Evolutionary conservation across 2,797 vertebrate genomes (phyloP).

Genomic region (Furcifer pardalis): DNA sequence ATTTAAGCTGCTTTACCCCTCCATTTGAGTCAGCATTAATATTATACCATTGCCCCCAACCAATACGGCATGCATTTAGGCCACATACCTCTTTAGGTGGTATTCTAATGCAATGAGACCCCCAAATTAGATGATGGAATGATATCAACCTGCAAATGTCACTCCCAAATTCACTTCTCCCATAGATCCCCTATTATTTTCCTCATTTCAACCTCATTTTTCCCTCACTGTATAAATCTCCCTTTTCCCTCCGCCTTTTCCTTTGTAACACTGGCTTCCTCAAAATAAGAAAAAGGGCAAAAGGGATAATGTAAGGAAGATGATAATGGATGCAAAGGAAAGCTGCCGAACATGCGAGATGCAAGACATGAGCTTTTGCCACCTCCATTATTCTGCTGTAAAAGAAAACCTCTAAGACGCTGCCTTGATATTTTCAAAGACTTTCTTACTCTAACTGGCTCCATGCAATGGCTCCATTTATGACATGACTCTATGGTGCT

Average conservation of each 20-base stretch:
- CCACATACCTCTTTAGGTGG: slow-evolving; percentile 5
- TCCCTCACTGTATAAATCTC: background rate
- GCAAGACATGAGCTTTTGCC: slow-evolving; percentile 1
- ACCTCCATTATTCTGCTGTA: background rate
- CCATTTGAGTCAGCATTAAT: slow-evolving; percentile 29
- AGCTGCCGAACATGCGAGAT: background rate
- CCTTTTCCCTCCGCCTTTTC: background rate
- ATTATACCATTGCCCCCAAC: background rate
- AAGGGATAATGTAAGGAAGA: slow-evolving; percentile 36
- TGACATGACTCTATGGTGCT: background rate
- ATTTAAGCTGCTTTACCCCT: background rate
- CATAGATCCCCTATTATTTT: slow-evolving; percentile 12
- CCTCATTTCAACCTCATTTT: slow-evolving; percentile 20
- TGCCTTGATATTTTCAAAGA: slow-evolving; percentile 28
- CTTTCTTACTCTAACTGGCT: slow-evolving; percentile 2
- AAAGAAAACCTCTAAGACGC: slow-evolving; percentile 15
- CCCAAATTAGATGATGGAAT: slow-evolving; percentile 27
- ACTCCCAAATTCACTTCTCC: background rate
- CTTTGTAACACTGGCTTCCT: slow-evolving; percentile 21
- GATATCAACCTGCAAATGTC: slow-evolving; percentile 9
- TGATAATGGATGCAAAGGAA: background rate
- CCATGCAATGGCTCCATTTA: background rate
- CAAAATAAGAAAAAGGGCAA: slow-evolving; percentile 31
- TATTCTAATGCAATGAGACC: slow-evolving; percentile 35
- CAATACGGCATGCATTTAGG: slow-evolving; percentile 29